Evolutionary conservation across 1,140 invertebrate species (phyloP).

Genomic region (Drosophila fuyamai): DNA sequence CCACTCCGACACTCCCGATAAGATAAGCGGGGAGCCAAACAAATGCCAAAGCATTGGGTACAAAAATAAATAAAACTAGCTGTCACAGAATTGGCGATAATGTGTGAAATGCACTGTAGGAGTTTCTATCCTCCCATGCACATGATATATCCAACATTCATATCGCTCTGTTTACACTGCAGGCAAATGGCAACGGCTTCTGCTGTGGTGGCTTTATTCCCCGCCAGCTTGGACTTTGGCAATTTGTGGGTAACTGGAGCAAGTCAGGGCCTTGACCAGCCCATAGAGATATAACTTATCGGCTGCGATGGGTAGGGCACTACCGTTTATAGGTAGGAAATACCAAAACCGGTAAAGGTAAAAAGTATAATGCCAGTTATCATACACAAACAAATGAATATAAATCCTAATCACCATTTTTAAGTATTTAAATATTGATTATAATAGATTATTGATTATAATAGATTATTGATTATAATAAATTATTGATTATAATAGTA

Average conservation of each 20-base stretch:
- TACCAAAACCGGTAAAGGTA: not conserved
- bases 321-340: not conserved
- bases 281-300: not conserved
- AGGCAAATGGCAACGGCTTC: conserved; percentile 7
- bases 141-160: not conserved
- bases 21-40: conserved; percentile 49
- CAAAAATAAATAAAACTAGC: conserved; percentile 21
- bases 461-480: no score
- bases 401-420: no score
- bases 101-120: conserved; percentile 18
- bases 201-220: conserved; percentile 5
- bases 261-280: conserved; percentile 16
- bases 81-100: conserved; percentile 6
- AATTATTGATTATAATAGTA: no score
- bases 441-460: no score
- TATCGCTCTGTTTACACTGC: conserved; percentile 23
- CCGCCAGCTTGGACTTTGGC: conserved; percentile 13
- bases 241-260: conserved; percentile 31
- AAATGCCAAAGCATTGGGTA: conserved; percentile 15
- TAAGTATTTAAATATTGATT: no score
- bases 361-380: not conserved
- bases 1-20: conserved; percentile 34
- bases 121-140: not conserved
- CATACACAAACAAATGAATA: no score
- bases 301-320: not conserved